Base-by-base conservation (phyloP, 2,888 invertebrate species). In the Agriopis marginaria region DNA sequence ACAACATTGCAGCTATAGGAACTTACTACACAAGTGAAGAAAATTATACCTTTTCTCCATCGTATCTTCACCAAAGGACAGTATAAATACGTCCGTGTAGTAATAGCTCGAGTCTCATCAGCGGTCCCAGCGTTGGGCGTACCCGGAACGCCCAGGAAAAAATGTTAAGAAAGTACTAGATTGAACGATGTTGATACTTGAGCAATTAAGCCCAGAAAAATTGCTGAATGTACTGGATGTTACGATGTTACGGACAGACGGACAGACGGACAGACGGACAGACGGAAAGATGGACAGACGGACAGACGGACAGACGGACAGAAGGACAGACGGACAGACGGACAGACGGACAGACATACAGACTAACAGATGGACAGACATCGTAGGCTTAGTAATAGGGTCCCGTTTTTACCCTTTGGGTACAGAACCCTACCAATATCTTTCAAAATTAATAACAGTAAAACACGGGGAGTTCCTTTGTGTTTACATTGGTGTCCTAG, bases 121-220 rank as follows among this genome's bases (percentile, higher is more conserved):
- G 78, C 82, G 81, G 82, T 82, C 83, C 81, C 80, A 80, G 70
- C 73, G 59, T 68, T 80, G 85, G 90, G 89, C 87, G 89, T 83
- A 71, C 71, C 82, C 7, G 82, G 11, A 60, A 83, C 89, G 88
- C 89, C 90, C 85, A 71, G 70, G 80, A 79, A 81, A 82, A 85
- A 81, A 85, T 82, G 83, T 79, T 79, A 75, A 67, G 63, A 76
- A 68, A 77, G 11, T 77, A 72, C 56, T 56, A 69, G 82, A 77
- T 56, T 4, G 47, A 72, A 54, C 59, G 32, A 70, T 81, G 76
- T 87, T 88, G 87, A 85, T 86, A 82, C 82, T 85, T 62, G 40
- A 7, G 9, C 14, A 47, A 40, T 39, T 50, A 63, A 11, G 32
- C 32, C 32, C 44, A 42, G 7, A 42, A 42, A 42, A 42, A 42